Evolutionary conservation across 1,140 invertebrate genomes (phyloP).

Genomic region (Formica exsecta): DNA sequence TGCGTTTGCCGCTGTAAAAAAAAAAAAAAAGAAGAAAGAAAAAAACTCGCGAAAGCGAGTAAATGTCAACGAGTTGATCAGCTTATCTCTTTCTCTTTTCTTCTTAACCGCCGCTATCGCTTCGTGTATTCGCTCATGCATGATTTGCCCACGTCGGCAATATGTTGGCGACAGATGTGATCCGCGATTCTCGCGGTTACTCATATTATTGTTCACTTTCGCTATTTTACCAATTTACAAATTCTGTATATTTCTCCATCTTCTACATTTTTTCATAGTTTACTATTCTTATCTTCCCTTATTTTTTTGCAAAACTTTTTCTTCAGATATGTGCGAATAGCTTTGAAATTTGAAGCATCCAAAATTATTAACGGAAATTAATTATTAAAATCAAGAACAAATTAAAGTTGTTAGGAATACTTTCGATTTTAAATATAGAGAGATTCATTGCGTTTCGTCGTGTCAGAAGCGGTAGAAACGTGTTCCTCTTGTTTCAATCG

Average conservation of each 20-base stretch:
- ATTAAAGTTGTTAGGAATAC: background rate
- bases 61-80: slow-evolving; percentile 66
- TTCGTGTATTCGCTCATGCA: slow-evolving; percentile 5
- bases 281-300: background rate
- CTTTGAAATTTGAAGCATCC: background rate
- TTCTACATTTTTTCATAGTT: background rate
- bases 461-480: slow-evolving; percentile 1
- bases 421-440: background rate
- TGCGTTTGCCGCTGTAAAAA: background rate
- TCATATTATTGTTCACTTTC: background rate
- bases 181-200: background rate
- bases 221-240: background rate
- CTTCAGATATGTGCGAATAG: too few species aligned
- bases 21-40: background rate
- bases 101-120: background rate
- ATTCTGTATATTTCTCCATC: background rate
- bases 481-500: slow-evolving; percentile 51
- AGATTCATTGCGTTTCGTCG: background rate
- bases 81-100: background rate
- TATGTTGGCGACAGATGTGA: slow-evolving; percentile 64
- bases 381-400: slow-evolving; percentile 38
- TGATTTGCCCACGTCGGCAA: slow-evolving; percentile 33
- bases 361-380: background rate
- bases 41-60: slow-evolving; percentile 65
- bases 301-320: background rate